Base-by-base conservation (phyloP, 2,797 vertebrate genomes). In the Monodelphis domestica region DNA sequence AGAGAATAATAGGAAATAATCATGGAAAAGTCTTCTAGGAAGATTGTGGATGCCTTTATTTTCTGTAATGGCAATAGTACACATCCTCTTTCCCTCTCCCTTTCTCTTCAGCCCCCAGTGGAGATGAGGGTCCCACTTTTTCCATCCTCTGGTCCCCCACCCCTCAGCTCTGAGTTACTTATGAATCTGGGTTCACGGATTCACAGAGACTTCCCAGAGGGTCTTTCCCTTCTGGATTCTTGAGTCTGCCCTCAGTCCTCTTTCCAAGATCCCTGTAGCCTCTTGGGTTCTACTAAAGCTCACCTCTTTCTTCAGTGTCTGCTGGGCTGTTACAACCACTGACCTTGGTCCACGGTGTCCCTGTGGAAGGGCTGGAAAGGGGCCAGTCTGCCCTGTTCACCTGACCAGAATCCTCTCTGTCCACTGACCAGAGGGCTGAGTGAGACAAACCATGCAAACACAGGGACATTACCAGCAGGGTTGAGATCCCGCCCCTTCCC, bases 101-200 rank as follows among this genome's bases (percentile, higher is more conserved):
- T 63, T 30, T 63, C 59, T 63, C 59, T 63, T 38, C 17, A 45
- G 70, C n/a, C 38, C 59, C 21, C n/a, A n/a, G 14, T 21, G 63
- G n/a, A 70, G n/a, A 70, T 21, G 38, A 70, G n/a, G n/a, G n/a
- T 70, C 63, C n/a, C 9, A 45, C 17, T 84, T 84, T 26, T 7
- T 45, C 70, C 9, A 84, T 84, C 21, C 30, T 45, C 21, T 45
- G 38, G 26, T 84, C 38, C 38, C 38, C 38, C 21, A 11, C 38
- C 21, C 7, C 38, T 78, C 70, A 78, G 38, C 21, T 45, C 70
- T 24, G 70, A 84, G 70, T 84, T 84, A 84, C 38, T 7, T 50
- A 24, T 1, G n/a, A n/a, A n/a, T n/a, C n/a, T n/a, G 10, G 6
- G 21, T 38, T 3, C 24, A 45, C n/a, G 2, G 38, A 10, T 10